These are phyloP conservation scores for Lasioglossum zephyrum DNA, from an alignment of 2,888 invertebrate genomes.

Conservation along the genomic window DNA sequence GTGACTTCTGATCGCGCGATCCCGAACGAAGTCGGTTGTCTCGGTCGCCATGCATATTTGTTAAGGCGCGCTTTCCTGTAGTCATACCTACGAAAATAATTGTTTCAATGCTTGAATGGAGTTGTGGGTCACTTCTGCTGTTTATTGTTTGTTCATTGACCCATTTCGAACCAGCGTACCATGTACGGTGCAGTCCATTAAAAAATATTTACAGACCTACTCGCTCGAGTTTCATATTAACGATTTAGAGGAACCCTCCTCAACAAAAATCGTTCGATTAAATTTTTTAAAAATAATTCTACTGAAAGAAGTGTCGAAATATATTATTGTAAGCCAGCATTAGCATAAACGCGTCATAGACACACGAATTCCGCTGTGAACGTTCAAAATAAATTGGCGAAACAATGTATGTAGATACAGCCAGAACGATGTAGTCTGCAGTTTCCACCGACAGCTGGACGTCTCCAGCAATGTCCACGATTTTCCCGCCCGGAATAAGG, in stretches of 20 bases:
- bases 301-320: neutral
- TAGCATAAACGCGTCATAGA: neutral
- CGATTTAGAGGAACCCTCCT: neutral
- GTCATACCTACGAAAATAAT: neutral
- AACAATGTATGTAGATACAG: neutral
- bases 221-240: neutral
- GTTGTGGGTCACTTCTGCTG: neutral
- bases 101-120: neutral
- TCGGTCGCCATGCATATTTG: slow-evolving; percentile 46
- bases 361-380: neutral
- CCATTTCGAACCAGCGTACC: neutral
- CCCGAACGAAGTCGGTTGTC: slow-evolving; percentile 20
- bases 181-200: neutral
- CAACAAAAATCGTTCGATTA: neutral
- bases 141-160: neutral
- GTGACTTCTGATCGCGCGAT: slow-evolving; percentile 69
- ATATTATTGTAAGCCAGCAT: neutral
- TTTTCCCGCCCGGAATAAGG: neutral
- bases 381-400: neutral
- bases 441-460: neutral
- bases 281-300: rapidly evolving
- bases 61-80: slow-evolving; percentile 12
- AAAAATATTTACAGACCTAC: neutral
- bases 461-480: neutral
- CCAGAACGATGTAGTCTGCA: neutral